Evolutionary conservation across 2,888 invertebrate species (phyloP), one percentile per base, ranked within the genome.

Genomic region (Lasioglossum vierecki): DNA sequence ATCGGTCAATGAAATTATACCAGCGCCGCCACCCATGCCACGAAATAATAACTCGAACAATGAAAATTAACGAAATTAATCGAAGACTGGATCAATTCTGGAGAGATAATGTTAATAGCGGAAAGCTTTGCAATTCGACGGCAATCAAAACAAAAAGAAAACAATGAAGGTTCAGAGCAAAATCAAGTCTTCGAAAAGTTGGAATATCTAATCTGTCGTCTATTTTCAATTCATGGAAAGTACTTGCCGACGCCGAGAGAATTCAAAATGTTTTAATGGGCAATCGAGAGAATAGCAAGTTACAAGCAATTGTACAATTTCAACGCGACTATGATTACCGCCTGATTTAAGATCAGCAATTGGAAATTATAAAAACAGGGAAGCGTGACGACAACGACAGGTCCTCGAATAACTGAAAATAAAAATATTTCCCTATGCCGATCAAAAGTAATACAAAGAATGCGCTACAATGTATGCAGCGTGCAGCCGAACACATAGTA

Each of bases 1-100:
- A 9, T 49, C 79, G 26, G 78, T 72, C 22, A 66, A 74, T 11
- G 76, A 79, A n/a, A 77, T 74, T 5, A 60, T 86, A 80, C 86
- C 90, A 9, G 11, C 53, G 4, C 85, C 90, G 6, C 82, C 89
- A 0, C 75, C 87, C 9, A 26, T 79, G 46, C 84, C 88, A 1
- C 79, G 49, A n/a, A 76, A 68, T 44, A 84, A 71, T 49, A 63
- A 78, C 6, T 74, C 82, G n/a, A 79, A 76, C 46, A 79, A 85
- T 35, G 83, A 86, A 39, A 80, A 68, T 84, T 79, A 44, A 18
- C 80, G 72, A 22, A 80, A 82, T 76, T 83, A 60, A 82, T 49
- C 18, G 13, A 4, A 15, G n/a, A 11, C 41, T 26, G 22, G 46
- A 63, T 18, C 13, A 18, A 63, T 63, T 30, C 30, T 30, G 15